Percentiles rank a stretch among this genome's conserved stretches.
These are phyloP conservation scores for Aselliscus stoliczkanus DNA, from an alignment of 2,797 vertebrate species.

Conservation along the genomic window DNA sequence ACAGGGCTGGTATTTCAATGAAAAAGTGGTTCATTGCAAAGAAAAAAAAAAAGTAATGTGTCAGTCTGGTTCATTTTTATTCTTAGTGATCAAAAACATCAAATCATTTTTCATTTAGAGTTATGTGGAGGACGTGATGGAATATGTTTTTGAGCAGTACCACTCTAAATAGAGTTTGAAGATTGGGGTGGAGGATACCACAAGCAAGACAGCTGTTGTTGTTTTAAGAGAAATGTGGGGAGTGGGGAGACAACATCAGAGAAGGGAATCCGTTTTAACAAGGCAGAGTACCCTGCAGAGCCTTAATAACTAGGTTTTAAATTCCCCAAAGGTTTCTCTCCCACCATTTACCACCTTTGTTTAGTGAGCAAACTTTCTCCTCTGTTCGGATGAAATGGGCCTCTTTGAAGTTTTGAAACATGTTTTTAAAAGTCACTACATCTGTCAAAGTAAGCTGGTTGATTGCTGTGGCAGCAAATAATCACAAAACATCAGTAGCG, in stretches of 20 bases:
- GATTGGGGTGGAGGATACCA: background rate
- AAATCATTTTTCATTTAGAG: constrained; percentile 46
- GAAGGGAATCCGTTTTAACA: background rate
- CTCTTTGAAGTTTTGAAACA: background rate
- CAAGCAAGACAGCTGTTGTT: background rate
- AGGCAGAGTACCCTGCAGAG: background rate
- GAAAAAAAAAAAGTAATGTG: background rate
- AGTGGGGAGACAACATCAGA: background rate
- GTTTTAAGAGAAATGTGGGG: background rate
- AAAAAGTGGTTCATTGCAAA: constrained; percentile 1
- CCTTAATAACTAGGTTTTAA: background rate
- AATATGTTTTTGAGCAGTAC: background rate
- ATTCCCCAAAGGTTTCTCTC: background rate
- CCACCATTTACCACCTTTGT: background rate
- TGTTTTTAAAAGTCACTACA: background rate
- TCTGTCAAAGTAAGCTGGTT: background rate
- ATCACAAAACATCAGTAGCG: background rate
- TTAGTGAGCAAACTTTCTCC: background rate
- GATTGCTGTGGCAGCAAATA: background rate
- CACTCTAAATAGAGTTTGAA: background rate
- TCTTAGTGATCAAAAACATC: background rate
- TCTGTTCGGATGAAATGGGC: background rate
- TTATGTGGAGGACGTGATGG: constrained; percentile 12
- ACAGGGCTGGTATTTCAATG: background rate
- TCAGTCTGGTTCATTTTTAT: constrained; percentile 24